A percentile compares a stretch with the other conserved stretches of the same genome.
Conservation (phyloP, 2,888 invertebrate species). For the Pinctada fucata region DNA sequence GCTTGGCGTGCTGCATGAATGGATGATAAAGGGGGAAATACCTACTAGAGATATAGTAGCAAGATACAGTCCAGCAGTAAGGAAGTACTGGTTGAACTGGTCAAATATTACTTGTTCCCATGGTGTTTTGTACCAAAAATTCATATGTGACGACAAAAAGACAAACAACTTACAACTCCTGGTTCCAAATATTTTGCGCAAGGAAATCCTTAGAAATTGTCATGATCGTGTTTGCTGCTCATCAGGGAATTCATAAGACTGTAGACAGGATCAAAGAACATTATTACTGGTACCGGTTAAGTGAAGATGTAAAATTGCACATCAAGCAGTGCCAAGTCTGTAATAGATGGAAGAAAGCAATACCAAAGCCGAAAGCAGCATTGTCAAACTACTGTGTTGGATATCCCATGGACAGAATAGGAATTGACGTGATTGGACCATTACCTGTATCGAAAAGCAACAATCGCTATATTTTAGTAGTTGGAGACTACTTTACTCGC, state of each 20-base stretch:
- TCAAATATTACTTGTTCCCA: no score
- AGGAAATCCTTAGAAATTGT: constrained; percentile 9
- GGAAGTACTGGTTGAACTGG: no score
- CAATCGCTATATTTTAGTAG: constrained; percentile 16
- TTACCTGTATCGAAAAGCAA: background rate
- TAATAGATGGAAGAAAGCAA: constrained; percentile 1
- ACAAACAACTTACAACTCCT: background rate
- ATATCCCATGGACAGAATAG: constrained; percentile 8
- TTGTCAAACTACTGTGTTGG: constrained; percentile 1
- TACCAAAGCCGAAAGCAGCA: constrained; percentile 6
- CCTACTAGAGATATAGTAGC: no score
- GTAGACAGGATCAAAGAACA: background rate
- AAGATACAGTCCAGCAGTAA: no score
- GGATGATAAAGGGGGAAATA: no score
- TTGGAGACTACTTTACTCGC: constrained; percentile 16
- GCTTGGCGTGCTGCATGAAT: no score
- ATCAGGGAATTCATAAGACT: constrained; percentile 18
- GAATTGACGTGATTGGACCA: constrained; percentile 15
- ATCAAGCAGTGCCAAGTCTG: constrained; percentile 6
- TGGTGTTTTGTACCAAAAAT: no score
- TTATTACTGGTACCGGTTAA: constrained; percentile 15
- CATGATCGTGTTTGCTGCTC: constrained; percentile 17
- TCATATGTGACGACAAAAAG: no score
- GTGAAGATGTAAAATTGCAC: constrained; percentile 16
- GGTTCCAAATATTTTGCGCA: constrained; percentile 11